Evolutionary conservation across 2,888 invertebrate genomes (phyloP), one percentile per base, ranked within the genome.

Genomic region (Linyphia triangularis): DNA sequence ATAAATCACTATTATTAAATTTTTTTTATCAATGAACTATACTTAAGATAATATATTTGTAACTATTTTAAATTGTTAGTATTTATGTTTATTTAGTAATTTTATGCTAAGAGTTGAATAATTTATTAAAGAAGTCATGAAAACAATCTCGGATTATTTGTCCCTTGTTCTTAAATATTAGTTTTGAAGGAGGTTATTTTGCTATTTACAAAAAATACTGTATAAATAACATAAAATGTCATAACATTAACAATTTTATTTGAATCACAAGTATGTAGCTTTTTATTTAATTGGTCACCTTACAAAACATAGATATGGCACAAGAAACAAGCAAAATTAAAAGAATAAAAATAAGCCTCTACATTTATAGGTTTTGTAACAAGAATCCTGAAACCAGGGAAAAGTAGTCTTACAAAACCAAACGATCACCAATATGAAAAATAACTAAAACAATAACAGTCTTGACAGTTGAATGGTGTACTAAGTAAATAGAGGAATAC

Each of bases 211-310:
- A 1, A 51, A 51, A 51, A 16, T n/a, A 51, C 13, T 43, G 1
- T n/a, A 43, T 51, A 63, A 24, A 63, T 9, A 67, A 67, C 4
- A n/a, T n/a, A n/a, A 70, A 10, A 57, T 28, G 33, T 59, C 61
- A n/a, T 19, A 63, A 63, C 33, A 61, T 63, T 63, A 81, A 81
- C 37, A 79, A 51, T 9, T 81, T 81, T 81, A 81, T 81, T 81
- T 81, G 22, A 59, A 24, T 57, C 33, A 69, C 24, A 37, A 65
- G 81, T 37, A 81, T 69, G 70, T 24, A 37, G 16, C 22, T 57
- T 65, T 78, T 65, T 61, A 28, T 73, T 65, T 65, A 78, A 78
- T 43, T 67, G 67, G 61, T 16, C 67, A 43, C n/a, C 43, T 67
- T 79, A 22, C 28, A 6, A 30, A 26, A 30, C 26, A 77, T 63